Evolutionary conservation across 2,888 invertebrate genomes (phyloP).

Genomic region (Atethmia centrago): DNA sequence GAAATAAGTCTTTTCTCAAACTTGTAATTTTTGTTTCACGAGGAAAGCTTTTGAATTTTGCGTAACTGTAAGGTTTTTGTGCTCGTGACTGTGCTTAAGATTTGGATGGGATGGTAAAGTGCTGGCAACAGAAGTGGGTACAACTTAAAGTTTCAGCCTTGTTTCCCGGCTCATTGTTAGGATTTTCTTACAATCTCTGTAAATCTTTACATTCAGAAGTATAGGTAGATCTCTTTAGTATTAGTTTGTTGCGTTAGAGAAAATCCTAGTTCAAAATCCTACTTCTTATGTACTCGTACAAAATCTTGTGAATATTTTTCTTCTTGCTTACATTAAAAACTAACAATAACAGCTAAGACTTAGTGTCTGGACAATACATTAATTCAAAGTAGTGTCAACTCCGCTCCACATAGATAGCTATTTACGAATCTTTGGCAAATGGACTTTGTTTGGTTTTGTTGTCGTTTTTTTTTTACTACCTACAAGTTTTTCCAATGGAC

Average conservation of each 20-base stretch:
- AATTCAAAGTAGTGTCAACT: not conserved
- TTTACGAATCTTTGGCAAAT: not conserved
- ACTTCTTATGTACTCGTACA: too few species aligned
- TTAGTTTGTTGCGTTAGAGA: not conserved
- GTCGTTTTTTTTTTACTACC: not conserved
- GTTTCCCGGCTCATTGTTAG: not conserved
- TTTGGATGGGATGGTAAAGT: not conserved
- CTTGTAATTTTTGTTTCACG: too few species aligned
- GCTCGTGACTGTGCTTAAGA: not conserved
- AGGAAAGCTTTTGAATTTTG: too few species aligned
- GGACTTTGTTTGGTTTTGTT: not conserved
- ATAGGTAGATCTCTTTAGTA: too few species aligned
- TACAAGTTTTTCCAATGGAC: not conserved
- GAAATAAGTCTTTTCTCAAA: too few species aligned
- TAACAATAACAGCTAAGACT: not conserved
- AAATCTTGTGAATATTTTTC: too few species aligned
- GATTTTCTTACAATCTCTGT: not conserved
- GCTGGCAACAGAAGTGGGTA: not conserved
- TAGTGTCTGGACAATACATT: not conserved
- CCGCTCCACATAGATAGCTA: not conserved
- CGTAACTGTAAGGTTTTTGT: too few species aligned
- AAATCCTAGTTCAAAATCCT: too few species aligned
- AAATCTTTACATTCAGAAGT: not conserved
- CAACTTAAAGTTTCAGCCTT: not conserved
- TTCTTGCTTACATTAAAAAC: not conserved